Evolutionary conservation across 2,113 vertebrate species (phyloP), one percentile per base, ranked within the genome.

Genomic region (Nannobrachium achirus): DNA sequence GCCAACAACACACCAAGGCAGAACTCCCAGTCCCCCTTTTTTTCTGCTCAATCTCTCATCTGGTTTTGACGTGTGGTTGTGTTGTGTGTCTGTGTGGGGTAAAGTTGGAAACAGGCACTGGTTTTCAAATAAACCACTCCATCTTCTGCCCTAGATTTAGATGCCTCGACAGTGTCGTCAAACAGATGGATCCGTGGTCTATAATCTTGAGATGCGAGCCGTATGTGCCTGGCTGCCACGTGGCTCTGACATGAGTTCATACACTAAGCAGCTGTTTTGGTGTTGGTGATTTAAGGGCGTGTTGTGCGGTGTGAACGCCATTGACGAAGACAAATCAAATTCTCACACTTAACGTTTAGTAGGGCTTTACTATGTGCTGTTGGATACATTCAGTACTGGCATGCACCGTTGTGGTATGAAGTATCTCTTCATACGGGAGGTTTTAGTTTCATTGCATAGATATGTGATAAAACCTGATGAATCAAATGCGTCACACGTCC

Each of bases 171-270:
- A 58, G 55, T 71, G 68, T 80, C 58, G 59, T 77, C 60, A 72
- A 78, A 82, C 69, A 75, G 53, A 75, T 73, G 69, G 52, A 66
- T 53, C 10, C 66, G 6, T 13, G 64, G 65, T 74, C 87, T 91
- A 65, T 89, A 89, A 91, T 92, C 78, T 80, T 51, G 20, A 52
- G 56, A 18, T 46, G 40, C 75, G 56, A 25, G 19, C 14, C 25
- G 25, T 68, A 53, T 57, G 45, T 70, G 59, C 51, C 52, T 72
- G n/a, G n/a, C n/a, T 33, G 66, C 45, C 61, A 56, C 50, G 66
- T 82, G 66, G 68, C 67, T 81, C 25, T 76, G 63, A 71, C 65
- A 78, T 19, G n/a, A 45, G 5, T 73, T 58, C 49, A 49, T 62
- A 57, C 63, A 52, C 45, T 51, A 66, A 50, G 60, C 55, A 60